Conservation (phyloP, 2,888 invertebrate genomes). For the Hypselothyrea guttata region DNA sequence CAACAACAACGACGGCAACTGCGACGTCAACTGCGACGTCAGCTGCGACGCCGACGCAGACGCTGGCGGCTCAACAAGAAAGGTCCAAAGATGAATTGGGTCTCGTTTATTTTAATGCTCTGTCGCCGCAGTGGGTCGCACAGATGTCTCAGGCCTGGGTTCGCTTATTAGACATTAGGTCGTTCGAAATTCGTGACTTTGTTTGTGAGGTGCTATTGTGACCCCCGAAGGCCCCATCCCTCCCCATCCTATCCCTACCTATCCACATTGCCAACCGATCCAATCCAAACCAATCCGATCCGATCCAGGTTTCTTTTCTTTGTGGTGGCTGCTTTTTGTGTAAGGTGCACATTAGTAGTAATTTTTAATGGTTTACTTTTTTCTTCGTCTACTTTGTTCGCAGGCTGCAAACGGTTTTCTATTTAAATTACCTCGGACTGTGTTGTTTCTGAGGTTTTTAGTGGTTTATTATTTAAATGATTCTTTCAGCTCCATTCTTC, state of each 20-base stretch:
- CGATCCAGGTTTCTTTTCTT: constrained; percentile 1
- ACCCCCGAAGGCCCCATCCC: neutral
- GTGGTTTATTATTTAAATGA: constrained; percentile 72
- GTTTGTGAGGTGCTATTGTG: constrained; percentile 61
- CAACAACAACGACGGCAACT: constrained; percentile 5
- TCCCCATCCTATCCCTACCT: neutral
- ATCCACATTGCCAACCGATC: constrained; percentile 50
- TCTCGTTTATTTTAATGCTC: constrained; percentile 80
- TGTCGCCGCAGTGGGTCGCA: constrained; percentile 80
- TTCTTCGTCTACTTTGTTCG: constrained; percentile 61
- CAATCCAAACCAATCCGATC: constrained; percentile 19
- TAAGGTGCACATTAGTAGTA: constrained; percentile 81
- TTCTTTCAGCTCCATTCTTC: constrained; percentile 34
- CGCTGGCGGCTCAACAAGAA: constrained; percentile 56
- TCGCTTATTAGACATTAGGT: constrained; percentile 69
- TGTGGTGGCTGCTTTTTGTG: constrained; percentile 46
- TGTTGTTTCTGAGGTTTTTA: constrained; percentile 53
- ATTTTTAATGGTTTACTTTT: constrained; percentile 81
- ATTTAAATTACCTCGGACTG: constrained; percentile 43
- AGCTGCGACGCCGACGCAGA: constrained; percentile 3
- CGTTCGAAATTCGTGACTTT: constrained; percentile 62
- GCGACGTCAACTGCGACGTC: neutral
- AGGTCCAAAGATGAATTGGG: constrained; percentile 78
- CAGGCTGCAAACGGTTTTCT: constrained; percentile 52
- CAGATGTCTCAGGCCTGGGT: constrained; percentile 39